Percentiles rank a stretch among this genome's conserved stretches.
Conservation (phyloP, 1,140 invertebrate species). For the Diorhabda sublineata region DNA sequence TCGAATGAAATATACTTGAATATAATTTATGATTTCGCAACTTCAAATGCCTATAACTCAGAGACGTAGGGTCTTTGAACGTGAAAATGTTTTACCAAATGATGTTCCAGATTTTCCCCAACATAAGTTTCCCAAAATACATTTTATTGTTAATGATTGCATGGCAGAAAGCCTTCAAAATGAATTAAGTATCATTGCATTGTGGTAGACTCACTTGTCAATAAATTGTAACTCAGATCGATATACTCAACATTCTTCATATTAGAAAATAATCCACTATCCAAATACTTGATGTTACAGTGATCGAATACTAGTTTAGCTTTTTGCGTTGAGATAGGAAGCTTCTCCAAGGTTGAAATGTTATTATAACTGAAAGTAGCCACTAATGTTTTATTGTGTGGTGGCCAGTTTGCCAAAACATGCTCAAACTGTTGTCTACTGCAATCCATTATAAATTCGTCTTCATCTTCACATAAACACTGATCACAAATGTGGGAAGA, state of each 20-base stretch:
- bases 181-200: no score
- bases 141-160: no score
- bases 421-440: conserved; percentile 43
- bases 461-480: conserved; percentile 32
- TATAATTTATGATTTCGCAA: no score
- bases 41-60: no score
- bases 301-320: conserved; percentile 46
- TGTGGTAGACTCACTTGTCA: conserved; percentile 52
- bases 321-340: conserved; percentile 45
- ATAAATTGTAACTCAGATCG: conserved; percentile 66
- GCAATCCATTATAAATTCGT: conserved; percentile 43
- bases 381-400: conserved; percentile 40
- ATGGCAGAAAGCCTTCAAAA: no score
- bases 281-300: conserved; percentile 56
- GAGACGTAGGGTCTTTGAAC: no score
- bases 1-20: no score
- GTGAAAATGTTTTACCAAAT: no score
- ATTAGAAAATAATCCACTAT: conserved; percentile 59
- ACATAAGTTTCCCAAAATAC: no score
- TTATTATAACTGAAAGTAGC: conserved; percentile 48
- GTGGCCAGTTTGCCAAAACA: conserved; percentile 48
- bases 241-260: conserved; percentile 61
- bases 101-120: no score
- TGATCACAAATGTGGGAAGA: conserved; percentile 35
- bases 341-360: conserved; percentile 44